Percentiles rank a stretch among this genome's conserved stretches.
These are phyloP conservation scores for Zaprionus africanus DNA, from an alignment of 1,140 invertebrate species.

Conservation along the genomic window DNA sequence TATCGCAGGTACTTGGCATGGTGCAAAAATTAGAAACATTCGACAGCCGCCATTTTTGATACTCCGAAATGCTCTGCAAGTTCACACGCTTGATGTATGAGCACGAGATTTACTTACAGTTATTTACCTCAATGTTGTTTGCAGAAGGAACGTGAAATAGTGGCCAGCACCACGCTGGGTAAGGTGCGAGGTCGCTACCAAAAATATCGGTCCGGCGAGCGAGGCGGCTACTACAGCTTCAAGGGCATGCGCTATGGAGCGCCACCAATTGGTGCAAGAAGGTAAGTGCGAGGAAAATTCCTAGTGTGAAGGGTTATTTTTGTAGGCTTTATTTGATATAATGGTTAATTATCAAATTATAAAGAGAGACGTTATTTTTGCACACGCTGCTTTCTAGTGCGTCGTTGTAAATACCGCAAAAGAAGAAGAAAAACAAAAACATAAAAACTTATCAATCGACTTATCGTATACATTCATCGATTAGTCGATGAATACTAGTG, in stretches of 20 bases:
- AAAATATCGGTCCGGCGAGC: slow-evolving; percentile 85
- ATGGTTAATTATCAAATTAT: no score
- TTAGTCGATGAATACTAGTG: no score
- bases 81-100: slow-evolving; percentile 33
- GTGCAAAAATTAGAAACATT: slow-evolving; percentile 36
- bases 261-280: slow-evolving; percentile 66
- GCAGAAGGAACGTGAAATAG: slow-evolving; percentile 85
- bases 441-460: no score
- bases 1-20: slow-evolving; percentile 34
- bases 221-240: slow-evolving; percentile 86
- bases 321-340: no score
- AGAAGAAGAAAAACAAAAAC: no score
- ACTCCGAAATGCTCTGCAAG: slow-evolving; percentile 3
- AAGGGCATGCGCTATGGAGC: slow-evolving; percentile 86
- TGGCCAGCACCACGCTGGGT: slow-evolving; percentile 84
- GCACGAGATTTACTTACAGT: slow-evolving; percentile 9
- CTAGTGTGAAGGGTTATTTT: no score
- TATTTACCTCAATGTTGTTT: slow-evolving; percentile 10
- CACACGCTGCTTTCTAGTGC: no score
- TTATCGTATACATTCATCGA: no score
- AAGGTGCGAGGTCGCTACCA: slow-evolving; percentile 85
- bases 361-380: no score
- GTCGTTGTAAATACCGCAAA: no score
- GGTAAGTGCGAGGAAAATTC: slow-evolving; percentile 41
- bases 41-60: slow-evolving; percentile 1